phyloP scores from a whole-genome alignment of 2,797 vertebrate species.

The Girardinus metallicus region DNA sequence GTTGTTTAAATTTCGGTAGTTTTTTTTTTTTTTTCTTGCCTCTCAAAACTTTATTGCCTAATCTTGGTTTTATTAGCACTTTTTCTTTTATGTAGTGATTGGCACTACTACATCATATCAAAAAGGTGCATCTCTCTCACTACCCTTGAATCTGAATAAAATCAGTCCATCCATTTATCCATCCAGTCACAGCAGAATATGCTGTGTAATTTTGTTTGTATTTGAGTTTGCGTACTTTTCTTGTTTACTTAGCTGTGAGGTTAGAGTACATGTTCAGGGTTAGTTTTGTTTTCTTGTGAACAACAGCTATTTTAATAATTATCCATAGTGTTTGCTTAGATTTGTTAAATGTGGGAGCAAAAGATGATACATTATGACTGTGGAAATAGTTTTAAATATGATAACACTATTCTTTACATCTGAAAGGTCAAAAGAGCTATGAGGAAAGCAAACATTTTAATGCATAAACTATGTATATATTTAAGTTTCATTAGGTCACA shows the following conservation, averaged over 20 bases:
- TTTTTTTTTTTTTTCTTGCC: background rate
- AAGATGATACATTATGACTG: slow-evolving; percentile 36
- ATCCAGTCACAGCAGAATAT: slow-evolving; percentile 27
- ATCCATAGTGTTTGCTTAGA: slow-evolving; percentile 9
- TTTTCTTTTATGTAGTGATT: background rate
- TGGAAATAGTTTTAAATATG: slow-evolving; percentile 48
- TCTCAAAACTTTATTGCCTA: background rate
- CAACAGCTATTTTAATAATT: slow-evolving; percentile 17
- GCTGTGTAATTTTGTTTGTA: background rate
- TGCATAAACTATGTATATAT: slow-evolving; percentile 59
- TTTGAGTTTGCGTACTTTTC: background rate
- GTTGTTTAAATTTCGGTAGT: background rate
- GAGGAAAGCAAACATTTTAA: slow-evolving; percentile 64
- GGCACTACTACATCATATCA: background rate
- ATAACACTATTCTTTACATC: slow-evolving; percentile 33
- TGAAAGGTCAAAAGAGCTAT: slow-evolving; percentile 54
- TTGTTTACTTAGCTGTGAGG: slow-evolving; percentile 24
- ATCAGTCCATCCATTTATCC: background rate
- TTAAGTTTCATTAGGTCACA: slow-evolving; percentile 47
- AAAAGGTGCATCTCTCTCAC: background rate
- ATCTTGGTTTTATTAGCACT: background rate
- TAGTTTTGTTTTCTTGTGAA: slow-evolving; percentile 22
- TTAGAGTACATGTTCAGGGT: slow-evolving; percentile 9
- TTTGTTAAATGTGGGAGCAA: slow-evolving; percentile 14
- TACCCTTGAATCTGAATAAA: background rate